Conservation (phyloP, 2,888 invertebrate species). For the Eumerus sabulonum region DNA sequence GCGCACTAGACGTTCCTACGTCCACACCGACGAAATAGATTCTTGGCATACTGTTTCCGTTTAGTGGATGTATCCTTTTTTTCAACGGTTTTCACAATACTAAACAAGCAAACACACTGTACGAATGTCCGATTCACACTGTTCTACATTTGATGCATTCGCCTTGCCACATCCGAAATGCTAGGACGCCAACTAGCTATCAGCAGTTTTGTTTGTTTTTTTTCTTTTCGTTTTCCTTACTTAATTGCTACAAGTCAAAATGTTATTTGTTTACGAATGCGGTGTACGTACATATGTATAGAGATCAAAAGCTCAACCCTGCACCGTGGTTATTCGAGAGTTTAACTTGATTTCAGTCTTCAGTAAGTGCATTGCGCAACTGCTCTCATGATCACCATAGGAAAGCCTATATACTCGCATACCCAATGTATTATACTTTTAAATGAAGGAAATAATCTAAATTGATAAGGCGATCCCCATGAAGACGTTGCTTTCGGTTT, state of each 20-base stretch:
- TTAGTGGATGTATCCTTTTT: too few species aligned
- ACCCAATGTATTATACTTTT: neutral
- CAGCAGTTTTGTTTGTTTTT: neutral
- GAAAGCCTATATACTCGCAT: too few species aligned
- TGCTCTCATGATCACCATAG: constrained; percentile 16
- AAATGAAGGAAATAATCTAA: constrained; percentile 17
- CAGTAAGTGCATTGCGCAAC: constrained; percentile 35
- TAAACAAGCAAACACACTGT: neutral
- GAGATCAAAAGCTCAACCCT: constrained; percentile 17
- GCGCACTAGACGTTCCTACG: constrained; percentile 94
- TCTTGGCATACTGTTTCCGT: constrained; percentile 70
- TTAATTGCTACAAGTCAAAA: neutral
- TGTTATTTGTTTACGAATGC: constrained; percentile 24
- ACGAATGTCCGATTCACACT: constrained; percentile 3
- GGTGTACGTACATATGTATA: constrained; percentile 41
- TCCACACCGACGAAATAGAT: constrained; percentile 91
- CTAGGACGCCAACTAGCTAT: constrained; percentile 15
- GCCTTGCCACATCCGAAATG: constrained; percentile 18
- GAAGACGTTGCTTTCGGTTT: too few species aligned
- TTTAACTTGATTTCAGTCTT: neutral
- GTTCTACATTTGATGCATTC: constrained; percentile 1
- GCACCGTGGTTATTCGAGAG: neutral
- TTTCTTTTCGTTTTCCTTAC: neutral
- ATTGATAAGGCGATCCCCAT: neutral
- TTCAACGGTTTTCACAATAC: too few species aligned